Percentiles rank a stretch among this genome's conserved stretches.
Conservation (phyloP, 2,113 vertebrate species). For the Neoarius graeffei region DNA sequence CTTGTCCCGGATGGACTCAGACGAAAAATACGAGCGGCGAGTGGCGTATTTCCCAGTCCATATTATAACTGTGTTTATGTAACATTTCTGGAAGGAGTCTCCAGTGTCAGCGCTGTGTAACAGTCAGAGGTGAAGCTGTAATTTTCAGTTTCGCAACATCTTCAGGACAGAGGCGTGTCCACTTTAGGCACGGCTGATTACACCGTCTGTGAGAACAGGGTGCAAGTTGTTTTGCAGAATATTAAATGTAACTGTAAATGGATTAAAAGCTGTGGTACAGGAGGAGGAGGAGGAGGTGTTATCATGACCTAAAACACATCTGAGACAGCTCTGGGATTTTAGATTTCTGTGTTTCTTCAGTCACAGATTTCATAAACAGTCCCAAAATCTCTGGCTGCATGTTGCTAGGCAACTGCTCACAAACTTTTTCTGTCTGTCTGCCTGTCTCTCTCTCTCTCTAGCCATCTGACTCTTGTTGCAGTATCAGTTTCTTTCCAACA, state of each 20-base stretch:
- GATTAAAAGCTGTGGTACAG: not conserved
- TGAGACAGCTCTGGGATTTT: constrained; percentile 20
- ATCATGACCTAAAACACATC: constrained; percentile 23
- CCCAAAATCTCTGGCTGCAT: constrained; percentile 21
- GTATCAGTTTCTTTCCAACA: not conserved
- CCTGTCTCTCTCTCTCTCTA: constrained; percentile 68
- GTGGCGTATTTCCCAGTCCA: too few relatives aligned
- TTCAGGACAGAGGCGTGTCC: not conserved
- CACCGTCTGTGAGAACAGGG: too few relatives aligned
- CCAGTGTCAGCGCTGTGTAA: not conserved
- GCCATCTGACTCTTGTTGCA: constrained; percentile 55
- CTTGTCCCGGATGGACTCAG: too few relatives aligned
- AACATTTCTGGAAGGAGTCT: too few relatives aligned
- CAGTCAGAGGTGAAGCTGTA: not conserved
- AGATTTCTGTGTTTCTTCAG: constrained; percentile 20
- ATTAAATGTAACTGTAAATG: not conserved
- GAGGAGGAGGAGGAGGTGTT: not conserved
- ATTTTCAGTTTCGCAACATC: not conserved
- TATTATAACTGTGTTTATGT: too few relatives aligned
- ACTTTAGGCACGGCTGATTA: too few relatives aligned
- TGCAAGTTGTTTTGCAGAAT: too few relatives aligned
- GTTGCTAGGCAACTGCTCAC: constrained; percentile 37
- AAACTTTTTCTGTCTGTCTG: constrained; percentile 33
- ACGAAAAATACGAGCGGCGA: too few relatives aligned
- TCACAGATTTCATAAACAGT: constrained; percentile 40